Evolutionary conservation across 2,888 invertebrate species (phyloP), one percentile per base, ranked within the genome.

Genomic region (Kryphioiulus occultus): DNA sequence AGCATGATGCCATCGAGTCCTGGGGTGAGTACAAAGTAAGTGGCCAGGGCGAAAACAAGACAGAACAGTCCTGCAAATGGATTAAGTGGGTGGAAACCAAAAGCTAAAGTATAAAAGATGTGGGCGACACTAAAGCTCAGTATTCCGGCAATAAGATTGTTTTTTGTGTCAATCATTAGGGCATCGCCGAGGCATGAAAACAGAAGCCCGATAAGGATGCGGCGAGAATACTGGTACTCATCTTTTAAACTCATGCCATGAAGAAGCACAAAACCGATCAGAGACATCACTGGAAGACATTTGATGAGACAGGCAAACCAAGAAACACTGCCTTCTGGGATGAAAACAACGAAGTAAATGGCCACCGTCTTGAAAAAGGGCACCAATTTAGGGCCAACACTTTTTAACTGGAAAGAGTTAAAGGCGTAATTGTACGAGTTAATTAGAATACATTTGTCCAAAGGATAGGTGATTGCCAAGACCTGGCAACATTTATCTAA

Each of bases 121-220:
- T 97, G 97, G 44, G 96, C 97, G 59, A 95, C 92, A 10, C 95
- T 96, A 93, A 98, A 98, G 88, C 95, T 94, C 44, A 94, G 93
- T 95, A 98, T 96, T 89, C 98, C 98, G 86, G 94, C 93, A 89
- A 94, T 93, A 91, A 96, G 95, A 91, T 94, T 94, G 32, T 22
- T 44, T 89, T 93, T 92, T 89, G 95, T 94, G 95, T 95, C 96
- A 90, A 96, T 94, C 89, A 97, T 94, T 90, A 95, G 93, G 87
- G 95, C 95, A 93, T 98, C 98, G 30, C 98, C 98, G 44, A 96
- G 91, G 90, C 95, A 95, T 82, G 96, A 97, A 92, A 96, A 95
- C 89, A 95, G 92, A 90, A 98, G 93, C 1, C 97, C 98, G 26
- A 93, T 91, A 85, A 96, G 92, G 91, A 98, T 95, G 90, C 94